Evolutionary conservation across 1,140 invertebrate genomes (phyloP).

Genomic region (Diorhabda carinulata): DNA sequence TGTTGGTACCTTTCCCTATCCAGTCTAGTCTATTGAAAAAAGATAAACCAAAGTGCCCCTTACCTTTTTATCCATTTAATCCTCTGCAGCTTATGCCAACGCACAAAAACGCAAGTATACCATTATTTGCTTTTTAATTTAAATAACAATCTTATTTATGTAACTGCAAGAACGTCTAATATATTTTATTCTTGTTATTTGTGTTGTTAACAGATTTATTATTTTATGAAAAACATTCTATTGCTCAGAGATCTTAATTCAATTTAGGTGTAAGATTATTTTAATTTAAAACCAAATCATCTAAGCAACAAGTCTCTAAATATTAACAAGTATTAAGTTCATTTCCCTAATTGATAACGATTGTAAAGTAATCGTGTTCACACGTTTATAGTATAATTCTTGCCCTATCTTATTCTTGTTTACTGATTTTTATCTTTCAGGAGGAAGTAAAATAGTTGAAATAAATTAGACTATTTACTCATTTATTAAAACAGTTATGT

Average conservation of each 20-base stretch:
- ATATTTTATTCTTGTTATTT: constrained; percentile 30
- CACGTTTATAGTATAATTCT: too few species aligned
- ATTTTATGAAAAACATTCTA: constrained; percentile 13
- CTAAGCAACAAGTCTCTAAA: too few species aligned
- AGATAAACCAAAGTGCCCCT: constrained; percentile 3
- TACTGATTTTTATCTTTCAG: too few species aligned
- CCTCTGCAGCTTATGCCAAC: constrained; percentile 31
- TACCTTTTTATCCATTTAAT: constrained; percentile 15
- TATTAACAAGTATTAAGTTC: too few species aligned
- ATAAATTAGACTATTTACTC: too few species aligned
- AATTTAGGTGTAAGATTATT: neutral
- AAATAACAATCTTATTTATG: constrained; percentile 5
- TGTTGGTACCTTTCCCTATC: neutral
- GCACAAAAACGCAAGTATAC: constrained; percentile 37
- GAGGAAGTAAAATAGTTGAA: too few species aligned
- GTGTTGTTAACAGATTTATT: constrained; percentile 26
- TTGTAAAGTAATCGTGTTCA: too few species aligned
- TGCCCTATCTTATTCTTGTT: too few species aligned
- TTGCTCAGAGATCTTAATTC: neutral
- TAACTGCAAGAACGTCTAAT: constrained; percentile 21
- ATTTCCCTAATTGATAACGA: too few species aligned
- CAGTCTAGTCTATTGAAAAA: constrained; percentile 17
- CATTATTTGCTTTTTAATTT: constrained; percentile 17
- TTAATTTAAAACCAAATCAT: neutral
- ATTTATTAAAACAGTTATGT: too few species aligned